Percentiles rank a stretch among this genome's conserved stretches.
These are phyloP conservation scores for Pterocles gutturalis DNA, from an alignment of 2,113 vertebrate species.

Conservation along the genomic window DNA sequence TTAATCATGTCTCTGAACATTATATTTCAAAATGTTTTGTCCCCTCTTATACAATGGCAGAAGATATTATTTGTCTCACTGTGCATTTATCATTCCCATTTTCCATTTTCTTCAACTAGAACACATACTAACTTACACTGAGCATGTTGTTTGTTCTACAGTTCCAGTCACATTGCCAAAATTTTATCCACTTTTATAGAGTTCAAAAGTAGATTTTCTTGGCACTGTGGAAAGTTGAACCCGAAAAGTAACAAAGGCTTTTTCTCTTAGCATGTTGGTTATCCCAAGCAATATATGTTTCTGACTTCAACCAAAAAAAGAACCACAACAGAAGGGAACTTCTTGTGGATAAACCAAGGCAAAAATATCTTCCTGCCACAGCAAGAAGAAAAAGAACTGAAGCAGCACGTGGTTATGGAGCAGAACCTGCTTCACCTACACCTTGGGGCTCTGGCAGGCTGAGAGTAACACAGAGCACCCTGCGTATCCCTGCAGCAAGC, in stretches of 20 bases:
- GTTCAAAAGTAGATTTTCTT: slow-evolving; percentile 54
- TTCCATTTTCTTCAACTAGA: slow-evolving; percentile 11
- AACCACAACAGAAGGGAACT: not conserved
- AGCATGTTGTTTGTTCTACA: slow-evolving; percentile 37
- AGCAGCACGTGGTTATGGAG: not conserved
- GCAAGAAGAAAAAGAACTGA: not conserved
- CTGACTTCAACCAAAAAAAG: slow-evolving; percentile 18
- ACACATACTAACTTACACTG: not conserved
- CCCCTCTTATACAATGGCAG: not conserved
- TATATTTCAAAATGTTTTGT: not conserved
- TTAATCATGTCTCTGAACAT: not conserved
- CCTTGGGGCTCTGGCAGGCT: not conserved
- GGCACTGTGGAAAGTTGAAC: not conserved
- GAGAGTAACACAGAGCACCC: not conserved
- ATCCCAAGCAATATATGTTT: not conserved
- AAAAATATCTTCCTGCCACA: not conserved
- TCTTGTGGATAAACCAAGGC: not conserved
- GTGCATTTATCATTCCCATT: slow-evolving; percentile 11
- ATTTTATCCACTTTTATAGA: not conserved
- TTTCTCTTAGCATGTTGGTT: not conserved
- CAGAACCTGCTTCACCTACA: not conserved
- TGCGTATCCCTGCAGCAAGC: not conserved
- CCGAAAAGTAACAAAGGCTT: not conserved
- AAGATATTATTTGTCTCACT: slow-evolving; percentile 2
- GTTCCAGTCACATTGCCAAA: slow-evolving; percentile 7